phyloP scores from a whole-genome alignment of 2,797 vertebrate species.

The Hippocampus kuda region DNA sequence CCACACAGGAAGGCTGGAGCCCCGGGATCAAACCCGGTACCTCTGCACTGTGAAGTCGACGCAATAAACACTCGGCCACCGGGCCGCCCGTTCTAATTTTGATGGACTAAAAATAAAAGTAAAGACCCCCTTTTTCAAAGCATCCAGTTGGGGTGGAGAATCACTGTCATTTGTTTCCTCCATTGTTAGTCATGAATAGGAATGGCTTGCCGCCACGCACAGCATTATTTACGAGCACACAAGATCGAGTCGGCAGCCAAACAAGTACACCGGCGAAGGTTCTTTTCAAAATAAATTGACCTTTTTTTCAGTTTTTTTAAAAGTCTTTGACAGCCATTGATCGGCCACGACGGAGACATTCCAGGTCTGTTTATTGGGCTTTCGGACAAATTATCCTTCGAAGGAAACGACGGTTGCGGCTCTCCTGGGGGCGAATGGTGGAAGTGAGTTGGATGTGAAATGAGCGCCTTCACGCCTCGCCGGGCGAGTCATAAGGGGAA shows the following conservation, averaged over 20 bases:
- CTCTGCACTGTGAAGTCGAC: too few species aligned
- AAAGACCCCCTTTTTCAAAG: too few species aligned
- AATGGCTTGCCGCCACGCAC: background rate
- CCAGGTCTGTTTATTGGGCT: conserved; percentile 55
- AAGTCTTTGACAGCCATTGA: conserved; percentile 60
- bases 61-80: too few species aligned
- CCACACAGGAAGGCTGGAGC: too few species aligned
- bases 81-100: too few species aligned
- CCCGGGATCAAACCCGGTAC: too few species aligned
- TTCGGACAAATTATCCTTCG: conserved; percentile 58
- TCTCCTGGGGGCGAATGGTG: conserved; percentile 59
- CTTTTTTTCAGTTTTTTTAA: conserved; percentile 25
- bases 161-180: too few species aligned
- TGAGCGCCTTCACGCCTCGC: conserved; percentile 60
- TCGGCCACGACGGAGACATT: conserved; percentile 57
- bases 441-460: conserved; percentile 67
- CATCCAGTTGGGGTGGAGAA: too few species aligned
- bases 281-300: conserved; percentile 53
- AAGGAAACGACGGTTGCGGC: conserved; percentile 31
- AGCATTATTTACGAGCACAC: background rate
- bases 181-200: too few species aligned
- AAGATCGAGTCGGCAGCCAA: background rate
- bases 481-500: conserved; percentile 57
- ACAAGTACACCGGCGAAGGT: conserved; percentile 11
- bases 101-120: too few species aligned